Evolutionary conservation across 2,888 invertebrate genomes (phyloP).

Genomic region (Proisotoma minuta): DNA sequence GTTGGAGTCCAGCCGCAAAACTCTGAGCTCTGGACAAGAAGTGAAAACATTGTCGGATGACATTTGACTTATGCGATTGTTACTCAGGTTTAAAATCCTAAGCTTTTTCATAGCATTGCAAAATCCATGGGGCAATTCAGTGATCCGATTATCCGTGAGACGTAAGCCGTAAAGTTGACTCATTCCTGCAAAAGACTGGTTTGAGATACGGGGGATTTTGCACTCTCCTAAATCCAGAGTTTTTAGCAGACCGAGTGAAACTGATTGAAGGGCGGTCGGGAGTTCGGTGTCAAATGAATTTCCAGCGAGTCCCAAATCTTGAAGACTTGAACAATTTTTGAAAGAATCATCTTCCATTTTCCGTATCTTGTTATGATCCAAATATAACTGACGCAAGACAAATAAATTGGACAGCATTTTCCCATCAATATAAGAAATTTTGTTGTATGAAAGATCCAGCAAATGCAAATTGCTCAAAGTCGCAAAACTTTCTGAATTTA

Average conservation of each 20-base stretch:
- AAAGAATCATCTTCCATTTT: conserved; percentile 75
- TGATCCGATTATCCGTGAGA: conserved; percentile 83
- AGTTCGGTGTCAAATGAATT: conserved; percentile 71
- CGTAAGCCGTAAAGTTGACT: conserved; percentile 80
- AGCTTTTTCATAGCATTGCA: conserved; percentile 78
- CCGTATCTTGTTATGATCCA: conserved; percentile 78
- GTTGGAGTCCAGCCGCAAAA: conserved; percentile 73
- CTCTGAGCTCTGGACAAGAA: conserved; percentile 73
- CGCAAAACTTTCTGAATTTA: conserved; percentile 80
- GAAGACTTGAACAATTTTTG: conserved; percentile 64
- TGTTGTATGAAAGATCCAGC: conserved; percentile 80
- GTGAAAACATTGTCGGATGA: conserved; percentile 68
- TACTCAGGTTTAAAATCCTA: conserved; percentile 75
- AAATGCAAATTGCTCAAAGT: conserved; percentile 85
- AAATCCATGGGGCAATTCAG: conserved; percentile 77
- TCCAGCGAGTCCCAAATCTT: conserved; percentile 81
- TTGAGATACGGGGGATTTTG: conserved; percentile 74
- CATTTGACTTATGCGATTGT: conserved; percentile 63
- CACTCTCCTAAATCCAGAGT: conserved; percentile 89
- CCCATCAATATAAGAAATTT: conserved; percentile 72
- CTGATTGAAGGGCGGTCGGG: conserved; percentile 63
- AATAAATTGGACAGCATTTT: conserved; percentile 78
- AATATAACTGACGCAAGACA: conserved; percentile 74
- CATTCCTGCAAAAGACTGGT: conserved; percentile 78
- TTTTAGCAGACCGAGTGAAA: conserved; percentile 63